Percentiles rank a stretch among this genome's conserved stretches.
Evolutionary conservation across 2,888 invertebrate species (phyloP).

Genomic region (Clepsis dumicolana): DNA sequence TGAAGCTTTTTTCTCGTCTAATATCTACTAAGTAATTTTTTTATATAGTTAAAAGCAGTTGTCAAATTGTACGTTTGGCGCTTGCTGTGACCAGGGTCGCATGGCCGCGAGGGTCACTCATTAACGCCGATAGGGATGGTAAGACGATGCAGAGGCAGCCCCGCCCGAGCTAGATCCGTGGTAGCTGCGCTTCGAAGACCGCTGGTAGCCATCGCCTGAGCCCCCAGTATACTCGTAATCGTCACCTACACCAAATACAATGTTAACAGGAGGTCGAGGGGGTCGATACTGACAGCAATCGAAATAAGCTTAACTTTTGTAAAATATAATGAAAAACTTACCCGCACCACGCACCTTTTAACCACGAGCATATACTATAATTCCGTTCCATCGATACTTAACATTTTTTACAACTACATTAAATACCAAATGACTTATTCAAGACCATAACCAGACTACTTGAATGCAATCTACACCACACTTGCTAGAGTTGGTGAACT

Average conservation of each 20-base stretch:
- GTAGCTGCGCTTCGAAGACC: slow-evolving; percentile 77
- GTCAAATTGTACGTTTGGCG: slow-evolving; percentile 23
- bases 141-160: slow-evolving; percentile 75
- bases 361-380: slow-evolving; percentile 50
- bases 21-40: neutral
- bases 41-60: slow-evolving; percentile 25
- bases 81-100: slow-evolving; percentile 12
- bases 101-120: slow-evolving; percentile 51
- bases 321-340: slow-evolving; percentile 66
- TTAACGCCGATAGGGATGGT: slow-evolving; percentile 83
- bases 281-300: slow-evolving; percentile 15
- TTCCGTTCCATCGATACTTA: slow-evolving; percentile 17
- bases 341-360: slow-evolving; percentile 82
- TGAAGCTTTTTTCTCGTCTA: neutral
- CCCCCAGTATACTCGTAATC: slow-evolving; percentile 83
- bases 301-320: slow-evolving; percentile 6
- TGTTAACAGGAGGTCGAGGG: slow-evolving; percentile 3
- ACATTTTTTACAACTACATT: slow-evolving; percentile 24
- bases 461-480: slow-evolving; percentile 2
- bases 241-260: slow-evolving; percentile 64
- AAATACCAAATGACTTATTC: slow-evolving; percentile 24
- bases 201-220: slow-evolving; percentile 81
- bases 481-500: neutral
- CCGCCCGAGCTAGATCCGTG: slow-evolving; percentile 68
- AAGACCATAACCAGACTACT: slow-evolving; percentile 26